Base-by-base conservation (phyloP, 2,797 vertebrate species). In the Sebastes minor region DNA sequence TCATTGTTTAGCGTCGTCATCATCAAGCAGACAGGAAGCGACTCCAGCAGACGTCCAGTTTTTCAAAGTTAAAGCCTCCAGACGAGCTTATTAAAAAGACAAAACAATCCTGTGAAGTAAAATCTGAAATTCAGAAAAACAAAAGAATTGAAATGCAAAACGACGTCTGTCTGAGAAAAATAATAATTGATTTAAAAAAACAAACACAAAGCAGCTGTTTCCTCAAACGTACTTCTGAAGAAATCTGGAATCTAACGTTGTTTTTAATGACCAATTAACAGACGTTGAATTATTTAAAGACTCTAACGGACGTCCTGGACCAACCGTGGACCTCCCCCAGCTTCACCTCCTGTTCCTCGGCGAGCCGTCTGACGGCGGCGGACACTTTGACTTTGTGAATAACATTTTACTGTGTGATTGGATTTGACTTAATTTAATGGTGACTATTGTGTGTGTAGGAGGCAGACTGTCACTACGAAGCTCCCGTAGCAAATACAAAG, bases 381-480 rank as follows among this genome's bases (percentile, higher is more conserved):
- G 55, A 78, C 71, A 52, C 72, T 80, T 62, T 75, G 74, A 72
- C 55, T 73, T 79, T 87, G 77, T 86, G 83, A 83, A 80, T 77
- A 87, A 73, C 74, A 42, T 89, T 86, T 91, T 75, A 83, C 59
- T 82, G 84, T 91, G 88, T 86, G 85, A 86, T 81, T 77, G 64
- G 86, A 88, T 66, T 74, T 69, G 75, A 85, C 33, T 87, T 86
- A 81, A 86, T 86, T 91, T 79, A 87, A 84, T 82, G 67, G 81
- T 86, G 77, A 83, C 28, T 91, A 90, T 92, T 89, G 8, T 81
- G 82, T 83, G 76, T 78, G 68, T 78, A 56, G 76, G 78, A 46
- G 35, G 81, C 80, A 60, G 74, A 76, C 13, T 16, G 20, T 25
- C 78, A 18, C 57, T 60, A 46, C 30, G n/a, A 63, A 42, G 13